Percentiles rank a stretch among this genome's conserved stretches.
phyloP scores from a whole-genome alignment of 2,797 vertebrate genomes.

The Hozukius guyotensis region DNA sequence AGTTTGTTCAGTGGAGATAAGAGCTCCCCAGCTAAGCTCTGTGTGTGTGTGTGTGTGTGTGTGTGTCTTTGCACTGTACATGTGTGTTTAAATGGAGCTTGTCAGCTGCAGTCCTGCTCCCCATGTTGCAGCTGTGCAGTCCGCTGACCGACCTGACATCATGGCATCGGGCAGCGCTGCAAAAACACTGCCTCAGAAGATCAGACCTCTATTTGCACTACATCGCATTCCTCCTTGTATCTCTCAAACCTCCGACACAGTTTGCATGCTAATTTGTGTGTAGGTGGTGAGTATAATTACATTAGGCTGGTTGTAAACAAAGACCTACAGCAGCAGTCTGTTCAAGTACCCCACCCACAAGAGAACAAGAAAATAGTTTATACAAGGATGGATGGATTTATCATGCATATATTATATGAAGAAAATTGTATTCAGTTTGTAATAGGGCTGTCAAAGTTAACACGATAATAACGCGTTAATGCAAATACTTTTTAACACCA shows the following conservation, averaged over 20 bases:
- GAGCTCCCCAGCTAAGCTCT: constrained; percentile 30
- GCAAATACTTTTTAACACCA: too few species aligned
- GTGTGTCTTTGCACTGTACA: constrained; percentile 23
- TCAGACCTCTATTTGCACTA: constrained; percentile 44
- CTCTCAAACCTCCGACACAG: constrained; percentile 62
- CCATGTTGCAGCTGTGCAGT: constrained; percentile 17
- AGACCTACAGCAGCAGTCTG: constrained; percentile 65
- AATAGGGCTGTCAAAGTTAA: too few species aligned
- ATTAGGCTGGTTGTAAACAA: constrained; percentile 73
- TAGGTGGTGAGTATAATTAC: constrained; percentile 79
- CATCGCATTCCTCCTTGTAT: constrained; percentile 59
- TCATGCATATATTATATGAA: constrained; percentile 30
- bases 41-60: constrained; percentile 24
- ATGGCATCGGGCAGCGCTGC: not conserved
- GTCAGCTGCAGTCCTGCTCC: constrained; percentile 13
- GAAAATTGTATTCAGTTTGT: constrained; percentile 10
- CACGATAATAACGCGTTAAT: too few species aligned
- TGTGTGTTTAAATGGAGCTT: constrained; percentile 30
- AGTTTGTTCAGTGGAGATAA: constrained; percentile 78
- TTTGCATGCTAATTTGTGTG: constrained; percentile 73
- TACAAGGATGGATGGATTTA: constrained; percentile 48
- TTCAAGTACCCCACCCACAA: constrained; percentile 56
- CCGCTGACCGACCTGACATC: not conserved
- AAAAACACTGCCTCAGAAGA: constrained; percentile 40
- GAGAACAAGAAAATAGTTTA: constrained; percentile 54